These are phyloP conservation scores for Leucophora obtusa DNA, from an alignment of 2,888 invertebrate species.

Conservation along the genomic window DNA sequence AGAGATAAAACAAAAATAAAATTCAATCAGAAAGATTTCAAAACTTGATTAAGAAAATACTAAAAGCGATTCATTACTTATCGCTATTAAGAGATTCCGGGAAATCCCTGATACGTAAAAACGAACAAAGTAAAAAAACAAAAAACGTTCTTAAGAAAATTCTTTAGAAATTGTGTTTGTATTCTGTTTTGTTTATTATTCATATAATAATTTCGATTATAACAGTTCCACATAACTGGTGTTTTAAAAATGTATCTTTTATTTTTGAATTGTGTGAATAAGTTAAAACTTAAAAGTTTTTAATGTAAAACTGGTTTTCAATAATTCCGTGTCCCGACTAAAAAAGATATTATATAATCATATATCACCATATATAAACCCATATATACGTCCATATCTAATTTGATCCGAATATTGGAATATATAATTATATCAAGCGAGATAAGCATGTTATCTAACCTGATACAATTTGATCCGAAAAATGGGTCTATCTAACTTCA, in stretches of 20 bases:
- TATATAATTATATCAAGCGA: no score
- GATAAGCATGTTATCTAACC: no score
- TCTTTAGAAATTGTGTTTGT: not conserved
- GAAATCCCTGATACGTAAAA: not conserved
- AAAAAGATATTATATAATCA: no score
- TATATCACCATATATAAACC: no score
- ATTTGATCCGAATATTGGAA: no score
- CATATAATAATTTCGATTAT: not conserved
- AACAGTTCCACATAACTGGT: not conserved
- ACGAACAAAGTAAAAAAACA: slow-evolving; percentile 4
- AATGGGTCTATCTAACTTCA: no score
- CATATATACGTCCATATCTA: no score
- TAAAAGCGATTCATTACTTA: not conserved
- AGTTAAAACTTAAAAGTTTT: not conserved
- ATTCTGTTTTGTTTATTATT: not conserved
- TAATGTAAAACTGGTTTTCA: not conserved
- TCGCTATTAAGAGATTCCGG: not conserved
- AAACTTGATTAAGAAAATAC: slow-evolving; percentile 3
- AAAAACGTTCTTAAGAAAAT: not conserved
- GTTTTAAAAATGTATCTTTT: not conserved
- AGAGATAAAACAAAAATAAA: not conserved
- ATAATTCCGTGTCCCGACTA: no score
- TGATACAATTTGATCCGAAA: no score
- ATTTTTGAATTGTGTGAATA: not conserved
- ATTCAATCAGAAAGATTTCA: slow-evolving; percentile 11